Base-by-base conservation (phyloP, 2,888 invertebrate genomes). In the Esperia sulphurella region DNA sequence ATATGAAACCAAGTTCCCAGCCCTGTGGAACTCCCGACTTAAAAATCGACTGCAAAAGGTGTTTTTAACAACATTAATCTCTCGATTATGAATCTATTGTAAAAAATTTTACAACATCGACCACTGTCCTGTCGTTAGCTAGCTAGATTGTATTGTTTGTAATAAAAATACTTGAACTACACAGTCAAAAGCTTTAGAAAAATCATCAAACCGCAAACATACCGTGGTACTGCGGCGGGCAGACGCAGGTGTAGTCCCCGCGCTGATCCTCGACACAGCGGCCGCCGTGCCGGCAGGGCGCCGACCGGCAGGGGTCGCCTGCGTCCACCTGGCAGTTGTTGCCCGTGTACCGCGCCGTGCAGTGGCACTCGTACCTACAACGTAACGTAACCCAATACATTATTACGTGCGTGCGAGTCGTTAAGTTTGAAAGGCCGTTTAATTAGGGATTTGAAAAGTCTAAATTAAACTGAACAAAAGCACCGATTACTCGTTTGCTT, bases 281-380 rank as follows among this genome's bases (percentile, higher is more conserved):
- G 6, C 93, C 97, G 41, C 90, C 92, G 86, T 97, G 94, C 54
- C 86, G 90, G 75, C 98, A 98, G 9, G 94, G 92, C 53, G 79
- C 84, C 42, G 91, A 92, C 51, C 76, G 72, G 71, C 96, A 96
- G 0, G 94, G 94, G 58, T 94, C 92, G 45, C 95, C 95, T 74
- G 90, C 92, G 83, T 96, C 95, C 76, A 93, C 92, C 80, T 96
- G 94, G 84, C 97, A 97, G 85, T 96, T 96, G 86, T 94, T 94
- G 59, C 97, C 97, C 48, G 94, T 93, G 83, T 95, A 97, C 48
- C 96, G 92, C 31, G 95, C 93, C 50, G 94, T 91, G 87, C 97
- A 97, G 73, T 93, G 93, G 81, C 97, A 97, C 71, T 94, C 94
- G 81, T 96, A 97, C 53, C 92, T 88, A 59, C 5, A 14, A 14